Evolutionary conservation across 2,113 vertebrate species (phyloP).

Genomic region (Macaca nemestrina): DNA sequence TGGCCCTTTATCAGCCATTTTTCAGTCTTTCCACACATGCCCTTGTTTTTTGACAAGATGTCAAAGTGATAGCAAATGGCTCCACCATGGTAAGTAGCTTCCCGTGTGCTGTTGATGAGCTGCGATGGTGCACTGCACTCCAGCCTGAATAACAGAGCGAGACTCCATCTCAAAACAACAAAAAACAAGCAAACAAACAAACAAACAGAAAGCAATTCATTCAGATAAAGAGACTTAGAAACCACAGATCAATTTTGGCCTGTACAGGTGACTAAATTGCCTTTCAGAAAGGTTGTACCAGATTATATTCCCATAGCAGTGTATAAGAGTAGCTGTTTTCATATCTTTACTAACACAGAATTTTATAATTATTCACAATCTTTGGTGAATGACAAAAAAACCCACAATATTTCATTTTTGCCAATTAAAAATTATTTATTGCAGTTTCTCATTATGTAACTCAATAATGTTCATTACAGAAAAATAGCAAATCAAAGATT

Average conservation of each 20-base stretch:
- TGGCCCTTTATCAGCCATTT: background rate
- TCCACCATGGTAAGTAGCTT: background rate
- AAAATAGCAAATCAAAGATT: background rate
- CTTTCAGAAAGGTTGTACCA: background rate
- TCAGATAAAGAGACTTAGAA: background rate
- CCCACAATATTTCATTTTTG: background rate
- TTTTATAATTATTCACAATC: background rate
- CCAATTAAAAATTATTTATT: constrained; percentile 35
- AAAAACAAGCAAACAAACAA: background rate
- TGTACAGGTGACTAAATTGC: background rate
- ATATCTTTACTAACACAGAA: background rate
- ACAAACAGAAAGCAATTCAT: constrained; percentile 3
- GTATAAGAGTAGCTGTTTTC: background rate
- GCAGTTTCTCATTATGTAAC: background rate
- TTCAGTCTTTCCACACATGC: background rate
- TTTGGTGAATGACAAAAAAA: constrained; percentile 11
- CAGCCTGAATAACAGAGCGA: background rate
- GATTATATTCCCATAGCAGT: background rate
- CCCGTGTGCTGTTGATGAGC: background rate
- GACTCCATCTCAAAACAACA: background rate
- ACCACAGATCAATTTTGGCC: background rate
- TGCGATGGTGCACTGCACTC: too few species aligned
- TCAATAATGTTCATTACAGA: background rate
- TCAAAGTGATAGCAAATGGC: background rate
- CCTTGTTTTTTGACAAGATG: background rate